phyloP scores from a whole-genome alignment of 2,797 vertebrate genomes.

The Peromyscus nudipes region DNA sequence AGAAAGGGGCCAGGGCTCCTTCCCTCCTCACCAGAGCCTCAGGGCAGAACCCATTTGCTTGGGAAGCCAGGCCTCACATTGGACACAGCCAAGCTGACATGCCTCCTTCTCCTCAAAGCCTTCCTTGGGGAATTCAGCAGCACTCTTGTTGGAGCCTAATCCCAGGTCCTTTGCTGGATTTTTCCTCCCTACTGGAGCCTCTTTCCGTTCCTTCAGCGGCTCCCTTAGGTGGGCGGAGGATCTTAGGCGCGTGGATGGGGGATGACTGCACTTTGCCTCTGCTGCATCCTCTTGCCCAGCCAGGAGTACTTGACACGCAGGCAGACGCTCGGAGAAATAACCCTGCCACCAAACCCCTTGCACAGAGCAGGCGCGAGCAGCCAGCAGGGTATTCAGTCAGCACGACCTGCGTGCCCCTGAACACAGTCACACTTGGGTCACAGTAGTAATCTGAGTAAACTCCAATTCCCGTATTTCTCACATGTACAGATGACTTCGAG shows the following conservation, averaged over 20 bases:
- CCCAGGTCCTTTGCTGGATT: background rate
- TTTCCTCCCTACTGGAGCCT: background rate
- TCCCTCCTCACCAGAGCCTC: background rate
- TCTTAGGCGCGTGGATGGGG: no score
- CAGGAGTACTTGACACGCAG: background rate
- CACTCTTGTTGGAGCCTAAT: background rate
- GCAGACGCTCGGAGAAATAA: background rate
- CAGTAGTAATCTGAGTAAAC: background rate
- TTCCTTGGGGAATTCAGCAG: background rate
- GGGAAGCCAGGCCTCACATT: background rate
- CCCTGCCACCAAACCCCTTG: background rate
- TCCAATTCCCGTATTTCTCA: constrained; percentile 28
- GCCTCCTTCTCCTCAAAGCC: background rate
- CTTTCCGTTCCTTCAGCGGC: background rate
- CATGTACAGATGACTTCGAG: constrained; percentile 95
- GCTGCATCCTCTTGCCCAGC: background rate
- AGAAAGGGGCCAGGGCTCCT: background rate
- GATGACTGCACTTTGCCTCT: background rate
- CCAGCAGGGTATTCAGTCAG: background rate
- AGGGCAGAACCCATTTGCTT: background rate
- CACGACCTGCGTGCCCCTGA: background rate
- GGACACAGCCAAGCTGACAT: background rate
- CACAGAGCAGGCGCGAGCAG: background rate
- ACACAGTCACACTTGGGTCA: background rate
- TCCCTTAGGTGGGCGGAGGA: background rate